Conservation (phyloP, 2,113 vertebrate genomes). For the Eubucco bourcierii region DNA sequence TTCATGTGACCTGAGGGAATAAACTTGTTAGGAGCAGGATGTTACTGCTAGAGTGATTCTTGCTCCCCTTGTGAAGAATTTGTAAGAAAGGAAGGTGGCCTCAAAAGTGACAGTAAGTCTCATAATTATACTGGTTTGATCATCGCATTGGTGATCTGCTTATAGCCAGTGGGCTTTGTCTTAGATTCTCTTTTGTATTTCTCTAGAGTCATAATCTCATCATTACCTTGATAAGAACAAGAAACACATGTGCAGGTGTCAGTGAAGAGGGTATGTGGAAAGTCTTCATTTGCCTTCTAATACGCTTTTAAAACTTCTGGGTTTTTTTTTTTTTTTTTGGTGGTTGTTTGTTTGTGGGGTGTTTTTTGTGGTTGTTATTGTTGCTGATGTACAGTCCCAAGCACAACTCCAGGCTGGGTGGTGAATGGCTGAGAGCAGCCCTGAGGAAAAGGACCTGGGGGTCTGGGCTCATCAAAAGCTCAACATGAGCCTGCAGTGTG, state of each 20-base stretch:
- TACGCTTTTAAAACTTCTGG: not conserved
- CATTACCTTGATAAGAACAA: not conserved
- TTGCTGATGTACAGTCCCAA: not conserved
- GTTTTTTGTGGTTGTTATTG: not conserved
- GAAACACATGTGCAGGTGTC: not conserved
- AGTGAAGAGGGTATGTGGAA: not conserved
- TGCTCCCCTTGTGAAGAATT: not conserved
- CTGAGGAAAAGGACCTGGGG: too few species aligned
- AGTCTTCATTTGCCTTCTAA: not conserved
- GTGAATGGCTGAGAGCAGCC: too few species aligned
- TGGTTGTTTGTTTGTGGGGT: not conserved
- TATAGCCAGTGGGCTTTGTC: not conserved
- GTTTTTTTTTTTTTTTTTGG: not conserved
- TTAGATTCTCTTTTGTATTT: not conserved
- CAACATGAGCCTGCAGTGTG: too few species aligned
- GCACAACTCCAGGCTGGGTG: too few species aligned
- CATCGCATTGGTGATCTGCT: not conserved
- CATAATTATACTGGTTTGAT: not conserved
- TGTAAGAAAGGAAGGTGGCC: not conserved
- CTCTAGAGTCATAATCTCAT: not conserved
- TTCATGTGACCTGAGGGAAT: not conserved
- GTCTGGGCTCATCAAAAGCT: too few species aligned
- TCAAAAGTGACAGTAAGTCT: conserved; percentile 32
- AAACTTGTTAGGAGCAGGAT: not conserved
- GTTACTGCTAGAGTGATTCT: not conserved